A percentile compares a stretch with the other conserved stretches of the same genome.
These are phyloP conservation scores for Chalcosyrphus nemorum DNA, from an alignment of 2,888 invertebrate species.

Conservation along the genomic window DNA sequence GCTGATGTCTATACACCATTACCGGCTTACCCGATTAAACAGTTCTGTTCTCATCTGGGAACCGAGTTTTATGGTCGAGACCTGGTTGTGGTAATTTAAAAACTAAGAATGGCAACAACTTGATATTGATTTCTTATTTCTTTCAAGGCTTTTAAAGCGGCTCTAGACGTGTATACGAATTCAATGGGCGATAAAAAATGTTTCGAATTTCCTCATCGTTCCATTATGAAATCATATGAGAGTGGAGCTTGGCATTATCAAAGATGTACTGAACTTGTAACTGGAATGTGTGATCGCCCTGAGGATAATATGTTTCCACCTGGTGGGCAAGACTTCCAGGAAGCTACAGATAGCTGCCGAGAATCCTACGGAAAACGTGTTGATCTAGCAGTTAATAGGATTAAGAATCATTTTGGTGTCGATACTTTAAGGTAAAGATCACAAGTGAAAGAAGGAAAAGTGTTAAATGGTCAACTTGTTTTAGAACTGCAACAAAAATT, in stretches of 20 bases:
- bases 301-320: constrained; percentile 34
- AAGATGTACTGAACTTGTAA: constrained; percentile 23
- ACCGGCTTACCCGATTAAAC: constrained; percentile 91
- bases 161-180: constrained; percentile 22
- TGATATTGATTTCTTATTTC: neutral
- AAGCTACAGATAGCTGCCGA: neutral
- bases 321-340: neutral
- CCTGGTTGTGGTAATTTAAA: constrained; percentile 14
- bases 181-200: neutral
- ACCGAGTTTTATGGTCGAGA: constrained; percentile 10
- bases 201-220: constrained; percentile 3
- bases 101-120: too few relatives aligned
- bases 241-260: constrained; percentile 5
- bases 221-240: neutral
- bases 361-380: neutral
- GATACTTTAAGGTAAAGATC: constrained; percentile 7
- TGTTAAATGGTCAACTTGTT: neutral
- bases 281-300: neutral
- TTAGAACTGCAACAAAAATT: constrained; percentile 36
- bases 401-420: constrained; percentile 35
- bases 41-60: constrained; percentile 82
- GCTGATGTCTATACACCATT: constrained; percentile 91
- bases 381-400: neutral
- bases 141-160: constrained; percentile 18
- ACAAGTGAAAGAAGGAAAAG: neutral